Evolutionary conservation across 2,888 invertebrate genomes (phyloP).

Genomic region (Panopea generosa): DNA sequence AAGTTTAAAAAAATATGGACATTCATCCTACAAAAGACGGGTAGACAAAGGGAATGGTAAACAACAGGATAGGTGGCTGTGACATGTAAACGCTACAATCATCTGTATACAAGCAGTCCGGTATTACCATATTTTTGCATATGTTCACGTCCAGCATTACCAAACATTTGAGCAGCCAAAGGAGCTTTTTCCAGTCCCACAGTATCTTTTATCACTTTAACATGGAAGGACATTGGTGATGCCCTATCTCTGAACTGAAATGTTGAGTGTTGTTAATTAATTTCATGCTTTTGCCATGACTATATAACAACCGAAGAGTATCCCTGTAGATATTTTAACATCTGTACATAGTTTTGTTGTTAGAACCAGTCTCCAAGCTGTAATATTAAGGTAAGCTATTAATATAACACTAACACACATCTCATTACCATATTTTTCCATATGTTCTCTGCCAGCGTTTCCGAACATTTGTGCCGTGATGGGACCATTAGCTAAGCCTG

Average conservation of each 20-base stretch:
- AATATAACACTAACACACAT: neutral
- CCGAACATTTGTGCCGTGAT: slow-evolving; percentile 98
- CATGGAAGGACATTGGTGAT: slow-evolving; percentile 91
- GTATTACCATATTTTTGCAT: slow-evolving; percentile 94
- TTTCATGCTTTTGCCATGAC: too few species aligned
- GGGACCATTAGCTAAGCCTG: slow-evolving; percentile 93
- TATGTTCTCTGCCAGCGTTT: slow-evolving; percentile 97
- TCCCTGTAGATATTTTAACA: too few species aligned
- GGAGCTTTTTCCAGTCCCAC: slow-evolving; percentile 94
- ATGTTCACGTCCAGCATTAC: slow-evolving; percentile 97
- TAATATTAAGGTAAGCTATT: too few species aligned
- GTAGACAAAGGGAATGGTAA: too few species aligned
- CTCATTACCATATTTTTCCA: slow-evolving; percentile 92
- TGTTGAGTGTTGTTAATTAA: neutral
- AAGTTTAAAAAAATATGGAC: too few species aligned
- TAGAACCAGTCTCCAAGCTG: too few species aligned
- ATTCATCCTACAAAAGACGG: too few species aligned
- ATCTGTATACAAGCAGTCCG: too few species aligned
- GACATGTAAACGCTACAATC: too few species aligned
- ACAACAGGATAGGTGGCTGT: too few species aligned
- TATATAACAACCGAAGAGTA: too few species aligned
- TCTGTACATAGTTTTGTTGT: too few species aligned
- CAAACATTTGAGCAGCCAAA: slow-evolving; percentile 97
- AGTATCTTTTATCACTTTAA: slow-evolving; percentile 93
- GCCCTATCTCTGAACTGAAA: slow-evolving; percentile 85